Percentiles rank a stretch among this genome's conserved stretches.
phyloP scores from a whole-genome alignment of 2,888 invertebrate genomes.

The Drosophila subsilvestris region DNA sequence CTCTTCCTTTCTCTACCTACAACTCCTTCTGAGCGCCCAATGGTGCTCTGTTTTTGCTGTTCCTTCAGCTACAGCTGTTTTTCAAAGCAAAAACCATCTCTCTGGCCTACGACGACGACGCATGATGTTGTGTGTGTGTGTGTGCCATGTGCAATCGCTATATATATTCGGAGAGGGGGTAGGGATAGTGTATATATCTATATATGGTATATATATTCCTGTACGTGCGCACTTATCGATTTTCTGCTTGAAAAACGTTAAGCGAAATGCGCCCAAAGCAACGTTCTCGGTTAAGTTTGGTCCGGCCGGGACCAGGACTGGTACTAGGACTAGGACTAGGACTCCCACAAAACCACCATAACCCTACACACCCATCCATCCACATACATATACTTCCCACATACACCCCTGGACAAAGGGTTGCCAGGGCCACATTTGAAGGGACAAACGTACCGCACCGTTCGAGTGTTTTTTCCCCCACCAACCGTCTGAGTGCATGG shows the following conservation, averaged over 20 bases:
- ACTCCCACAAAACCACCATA: constrained; percentile 4
- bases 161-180: constrained; percentile 3
- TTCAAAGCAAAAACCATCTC: constrained; percentile 44
- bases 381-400: constrained; percentile 32
- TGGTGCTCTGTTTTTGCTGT: constrained; percentile 8
- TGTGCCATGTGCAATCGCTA: constrained; percentile 42
- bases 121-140: constrained; percentile 59
- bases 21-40: background rate
- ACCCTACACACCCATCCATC: constrained; percentile 22
- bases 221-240: constrained; percentile 75
- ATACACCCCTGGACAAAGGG: constrained; percentile 34
- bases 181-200: constrained; percentile 1
- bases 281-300: constrained; percentile 35
- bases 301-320: constrained; percentile 21
- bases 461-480: constrained; percentile 22
- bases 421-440: constrained; percentile 45
- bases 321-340: background rate
- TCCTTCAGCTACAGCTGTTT: constrained; percentile 29
- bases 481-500: background rate
- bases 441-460: constrained; percentile 8
- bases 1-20: background rate
- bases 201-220: constrained; percentile 59
- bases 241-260: constrained; percentile 69
- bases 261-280: constrained; percentile 68
- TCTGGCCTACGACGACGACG: constrained; percentile 61